phyloP scores from a whole-genome alignment of 2,113 vertebrate genomes.

The Diadophis punctatus region DNA sequence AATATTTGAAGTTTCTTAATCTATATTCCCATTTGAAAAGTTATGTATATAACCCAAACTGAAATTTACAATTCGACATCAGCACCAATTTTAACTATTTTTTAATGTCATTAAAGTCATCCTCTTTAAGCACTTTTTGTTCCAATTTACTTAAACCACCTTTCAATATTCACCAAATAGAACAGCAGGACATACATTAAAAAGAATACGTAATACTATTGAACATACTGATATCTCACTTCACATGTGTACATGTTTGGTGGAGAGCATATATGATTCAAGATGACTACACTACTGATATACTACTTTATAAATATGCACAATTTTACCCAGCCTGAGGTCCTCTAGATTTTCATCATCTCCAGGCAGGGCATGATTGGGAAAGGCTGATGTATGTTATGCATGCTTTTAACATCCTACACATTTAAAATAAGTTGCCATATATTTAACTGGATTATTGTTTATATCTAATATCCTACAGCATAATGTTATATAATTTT shows the following conservation, averaged over 20 bases:
- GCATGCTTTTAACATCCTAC: neutral
- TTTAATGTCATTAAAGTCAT: neutral
- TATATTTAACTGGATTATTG: neutral
- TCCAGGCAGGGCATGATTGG: neutral
- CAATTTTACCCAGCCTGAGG: neutral
- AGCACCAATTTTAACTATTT: neutral
- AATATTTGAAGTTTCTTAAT: neutral
- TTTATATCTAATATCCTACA: neutral
- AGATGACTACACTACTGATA: neutral
- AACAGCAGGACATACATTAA: neutral
- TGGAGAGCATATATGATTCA: neutral
- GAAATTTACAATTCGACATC: neutral
- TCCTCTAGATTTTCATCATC: neutral
- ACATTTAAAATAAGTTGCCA: neutral
- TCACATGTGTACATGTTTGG: neutral
- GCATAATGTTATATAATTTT: neutral
- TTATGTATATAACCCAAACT: neutral
- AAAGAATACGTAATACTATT: neutral
- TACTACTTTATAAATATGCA: neutral
- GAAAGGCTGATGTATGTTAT: neutral
- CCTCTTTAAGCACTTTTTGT: neutral
- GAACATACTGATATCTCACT: neutral
- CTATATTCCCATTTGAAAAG: neutral
- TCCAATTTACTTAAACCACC: neutral
- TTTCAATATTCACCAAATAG: neutral